These are phyloP conservation scores for Phlogophora meticulosa DNA, from an alignment of 2,888 invertebrate genomes.

Conservation along the genomic window DNA sequence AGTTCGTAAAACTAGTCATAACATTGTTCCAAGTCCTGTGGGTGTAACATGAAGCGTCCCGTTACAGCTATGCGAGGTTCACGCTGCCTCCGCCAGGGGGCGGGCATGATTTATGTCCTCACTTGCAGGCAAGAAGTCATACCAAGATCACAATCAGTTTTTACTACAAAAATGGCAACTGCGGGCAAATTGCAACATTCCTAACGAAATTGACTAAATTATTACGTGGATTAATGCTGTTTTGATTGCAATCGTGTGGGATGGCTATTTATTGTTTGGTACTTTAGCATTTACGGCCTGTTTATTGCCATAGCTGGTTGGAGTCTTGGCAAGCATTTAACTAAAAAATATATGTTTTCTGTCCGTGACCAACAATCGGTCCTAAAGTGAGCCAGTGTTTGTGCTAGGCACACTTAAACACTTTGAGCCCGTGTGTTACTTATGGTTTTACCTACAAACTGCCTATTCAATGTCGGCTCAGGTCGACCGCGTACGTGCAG, in stretches of 20 bases:
- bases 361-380: not conserved
- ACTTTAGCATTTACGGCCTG: constrained; percentile 8
- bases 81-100: constrained; percentile 39
- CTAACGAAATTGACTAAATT: constrained; percentile 43
- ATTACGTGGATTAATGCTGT: constrained; percentile 49
- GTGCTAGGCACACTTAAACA: constrained; percentile 36
- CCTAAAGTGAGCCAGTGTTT: constrained; percentile 6
- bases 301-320: not conserved
- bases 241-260: constrained; percentile 47
- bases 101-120: constrained; percentile 55
- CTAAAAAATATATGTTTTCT: not conserved
- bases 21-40: constrained; percentile 21
- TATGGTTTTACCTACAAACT: constrained; percentile 53
- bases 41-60: constrained; percentile 44
- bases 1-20: constrained; percentile 14
- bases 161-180: constrained; percentile 34
- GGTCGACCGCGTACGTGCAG: constrained; percentile 45
- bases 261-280: constrained; percentile 48
- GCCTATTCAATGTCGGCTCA: constrained; percentile 42
- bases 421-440: constrained; percentile 5
- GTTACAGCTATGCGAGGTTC: constrained; percentile 46
- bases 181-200: constrained; percentile 37
- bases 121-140: constrained; percentile 29
- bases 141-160: constrained; percentile 43
- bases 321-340: not conserved